phyloP scores from a whole-genome alignment of 2,888 invertebrate species.

The Melanotus villosus region DNA sequence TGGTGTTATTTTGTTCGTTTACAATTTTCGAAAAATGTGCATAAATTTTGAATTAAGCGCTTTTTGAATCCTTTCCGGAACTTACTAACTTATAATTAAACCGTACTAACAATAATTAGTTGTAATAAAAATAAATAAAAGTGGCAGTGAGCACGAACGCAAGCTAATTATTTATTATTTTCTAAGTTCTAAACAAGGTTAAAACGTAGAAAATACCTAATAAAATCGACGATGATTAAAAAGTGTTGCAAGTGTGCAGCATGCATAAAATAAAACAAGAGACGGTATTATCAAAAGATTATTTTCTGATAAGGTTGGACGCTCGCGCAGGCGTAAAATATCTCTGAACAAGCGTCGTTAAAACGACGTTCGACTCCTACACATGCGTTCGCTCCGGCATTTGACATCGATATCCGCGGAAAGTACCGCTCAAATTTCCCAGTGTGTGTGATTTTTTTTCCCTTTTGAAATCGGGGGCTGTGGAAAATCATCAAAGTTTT shows the following conservation, averaged over 20 bases:
- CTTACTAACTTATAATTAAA: no score
- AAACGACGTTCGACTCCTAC: constrained; percentile 39
- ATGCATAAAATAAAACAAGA: background rate
- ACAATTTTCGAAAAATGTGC: no score
- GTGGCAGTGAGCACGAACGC: no score
- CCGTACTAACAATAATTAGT: no score
- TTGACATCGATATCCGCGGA: constrained; percentile 34
- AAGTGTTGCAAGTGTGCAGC: background rate
- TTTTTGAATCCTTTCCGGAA: no score
- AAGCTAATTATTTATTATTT: no score
- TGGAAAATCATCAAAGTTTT: background rate
- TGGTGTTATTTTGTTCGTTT: no score
- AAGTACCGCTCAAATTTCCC: constrained; percentile 17
- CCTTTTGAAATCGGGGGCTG: background rate
- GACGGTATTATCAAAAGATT: background rate
- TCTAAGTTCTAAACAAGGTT: no score
- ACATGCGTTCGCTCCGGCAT: constrained; percentile 35
- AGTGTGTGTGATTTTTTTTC: constrained; percentile 7
- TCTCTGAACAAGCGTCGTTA: constrained; percentile 30
- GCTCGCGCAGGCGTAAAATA: constrained; percentile 39
- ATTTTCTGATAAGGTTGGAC: constrained; percentile 34
- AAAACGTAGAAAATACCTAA: no score
- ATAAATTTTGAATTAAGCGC: no score
- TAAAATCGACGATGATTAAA: no score
- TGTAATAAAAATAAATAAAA: no score